Percentiles rank a stretch among this genome's conserved stretches.
Evolutionary conservation across 2,888 invertebrate genomes (phyloP).

Genomic region (Endotricha flammealis): DNA sequence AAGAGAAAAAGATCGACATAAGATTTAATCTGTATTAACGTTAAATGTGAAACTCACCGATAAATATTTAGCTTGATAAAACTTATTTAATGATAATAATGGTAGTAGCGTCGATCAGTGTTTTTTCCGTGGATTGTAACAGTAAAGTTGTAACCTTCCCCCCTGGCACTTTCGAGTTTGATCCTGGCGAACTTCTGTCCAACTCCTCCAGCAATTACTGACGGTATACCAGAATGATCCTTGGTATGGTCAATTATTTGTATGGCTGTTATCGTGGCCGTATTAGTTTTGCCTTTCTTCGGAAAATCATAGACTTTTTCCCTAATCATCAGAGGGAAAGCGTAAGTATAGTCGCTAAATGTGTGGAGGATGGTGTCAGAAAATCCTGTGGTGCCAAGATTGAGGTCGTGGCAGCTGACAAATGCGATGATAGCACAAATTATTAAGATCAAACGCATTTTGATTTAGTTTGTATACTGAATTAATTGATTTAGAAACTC

Average conservation of each 20-base stretch:
- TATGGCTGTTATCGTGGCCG: neutral
- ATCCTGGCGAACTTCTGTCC: neutral
- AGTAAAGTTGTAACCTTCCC: neutral
- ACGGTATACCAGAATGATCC: neutral
- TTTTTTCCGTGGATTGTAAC: neutral
- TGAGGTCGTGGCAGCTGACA: neutral
- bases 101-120: no score
- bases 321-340: neutral
- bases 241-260: neutral
- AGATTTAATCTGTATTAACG: no score
- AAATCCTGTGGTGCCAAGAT: neutral
- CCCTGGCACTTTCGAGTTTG: neutral
- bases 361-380: neutral
- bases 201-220: neutral
- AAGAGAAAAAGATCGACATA: no score
- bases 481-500: neutral
- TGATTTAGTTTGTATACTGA: neutral
- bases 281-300: neutral
- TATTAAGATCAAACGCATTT: neutral
- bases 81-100: no score
- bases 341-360: neutral
- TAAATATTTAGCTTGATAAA: no score
- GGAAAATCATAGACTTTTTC: neutral
- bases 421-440: neutral
- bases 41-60: no score